Conservation (phyloP, 2,888 invertebrate genomes). For the Protonemura montana region DNA sequence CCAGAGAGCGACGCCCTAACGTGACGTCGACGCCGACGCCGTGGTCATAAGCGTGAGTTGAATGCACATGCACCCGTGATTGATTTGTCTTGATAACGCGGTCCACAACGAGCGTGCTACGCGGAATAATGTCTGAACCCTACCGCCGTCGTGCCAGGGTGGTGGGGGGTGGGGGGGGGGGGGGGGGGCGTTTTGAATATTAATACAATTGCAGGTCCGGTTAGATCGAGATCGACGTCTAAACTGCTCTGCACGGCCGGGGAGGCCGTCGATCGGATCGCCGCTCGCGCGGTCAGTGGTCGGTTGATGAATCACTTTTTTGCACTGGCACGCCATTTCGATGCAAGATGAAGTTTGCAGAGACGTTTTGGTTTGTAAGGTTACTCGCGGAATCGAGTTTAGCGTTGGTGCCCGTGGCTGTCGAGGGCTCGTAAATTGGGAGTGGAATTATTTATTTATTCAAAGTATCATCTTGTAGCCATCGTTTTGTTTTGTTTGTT, state of each 20-base stretch:
- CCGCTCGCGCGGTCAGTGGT: not conserved
- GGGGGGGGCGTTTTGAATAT: constrained; percentile 4
- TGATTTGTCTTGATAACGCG: constrained; percentile 28
- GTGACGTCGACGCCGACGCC: not conserved
- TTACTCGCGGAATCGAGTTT: not conserved
- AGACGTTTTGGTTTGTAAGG: not conserved
- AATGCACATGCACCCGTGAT: constrained; percentile 34
- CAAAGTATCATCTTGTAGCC: not conserved
- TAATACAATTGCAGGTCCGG: constrained; percentile 25
- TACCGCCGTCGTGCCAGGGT: not conserved
- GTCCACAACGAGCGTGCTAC: not conserved
- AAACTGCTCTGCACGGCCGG: not conserved
- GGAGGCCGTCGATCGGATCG: not conserved
- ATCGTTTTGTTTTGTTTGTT: not conserved
- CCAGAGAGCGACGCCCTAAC: not conserved
- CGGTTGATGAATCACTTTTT: not conserved
- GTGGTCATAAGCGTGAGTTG: constrained; percentile 12
- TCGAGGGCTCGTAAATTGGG: not conserved
- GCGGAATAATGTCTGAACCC: not conserved
- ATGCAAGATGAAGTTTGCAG: not conserved
- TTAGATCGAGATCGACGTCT: not conserved
- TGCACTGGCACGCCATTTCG: not conserved
- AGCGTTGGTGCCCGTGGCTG: not conserved
- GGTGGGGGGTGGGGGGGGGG: not conserved
- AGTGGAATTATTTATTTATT: not conserved